Evolutionary conservation across 2,797 vertebrate genomes (phyloP).

Genomic region (Sylvilagus floridanus): DNA sequence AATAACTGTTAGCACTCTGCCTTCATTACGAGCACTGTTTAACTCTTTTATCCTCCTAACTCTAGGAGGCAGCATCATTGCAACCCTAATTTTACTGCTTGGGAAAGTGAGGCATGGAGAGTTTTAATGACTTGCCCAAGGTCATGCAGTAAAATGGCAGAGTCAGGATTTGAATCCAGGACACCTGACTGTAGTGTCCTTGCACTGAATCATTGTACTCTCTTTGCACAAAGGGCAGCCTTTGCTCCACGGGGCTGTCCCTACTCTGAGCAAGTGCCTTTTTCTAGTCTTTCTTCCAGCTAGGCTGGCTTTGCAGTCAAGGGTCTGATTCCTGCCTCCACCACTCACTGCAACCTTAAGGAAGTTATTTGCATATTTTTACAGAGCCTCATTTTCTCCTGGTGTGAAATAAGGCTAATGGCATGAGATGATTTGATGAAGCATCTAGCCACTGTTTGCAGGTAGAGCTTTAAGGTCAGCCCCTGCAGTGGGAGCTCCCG

Average conservation of each 20-base stretch:
- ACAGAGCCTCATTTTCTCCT: neutral
- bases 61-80: neutral
- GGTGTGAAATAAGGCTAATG: neutral
- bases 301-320: neutral
- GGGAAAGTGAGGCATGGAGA: neutral
- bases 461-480: neutral
- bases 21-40: neutral
- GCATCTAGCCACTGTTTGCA: neutral
- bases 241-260: neutral
- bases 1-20: neutral
- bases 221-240: neutral
- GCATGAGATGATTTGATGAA: neutral
- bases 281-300: neutral
- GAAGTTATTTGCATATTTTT: neutral
- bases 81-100: neutral
- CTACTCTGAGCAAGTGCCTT: neutral
- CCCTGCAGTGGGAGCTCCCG: neutral
- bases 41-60: neutral
- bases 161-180: slow-evolving; percentile 29
- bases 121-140: neutral
- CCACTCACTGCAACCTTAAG: neutral
- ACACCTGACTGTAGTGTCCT: neutral
- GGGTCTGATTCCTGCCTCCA: neutral
- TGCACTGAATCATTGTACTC: neutral
- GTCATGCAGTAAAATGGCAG: neutral